A percentile compares a stretch with the other conserved stretches of the same genome.
Conservation (phyloP, 2,888 invertebrate species). For the Yponomeuta malinellus region DNA sequence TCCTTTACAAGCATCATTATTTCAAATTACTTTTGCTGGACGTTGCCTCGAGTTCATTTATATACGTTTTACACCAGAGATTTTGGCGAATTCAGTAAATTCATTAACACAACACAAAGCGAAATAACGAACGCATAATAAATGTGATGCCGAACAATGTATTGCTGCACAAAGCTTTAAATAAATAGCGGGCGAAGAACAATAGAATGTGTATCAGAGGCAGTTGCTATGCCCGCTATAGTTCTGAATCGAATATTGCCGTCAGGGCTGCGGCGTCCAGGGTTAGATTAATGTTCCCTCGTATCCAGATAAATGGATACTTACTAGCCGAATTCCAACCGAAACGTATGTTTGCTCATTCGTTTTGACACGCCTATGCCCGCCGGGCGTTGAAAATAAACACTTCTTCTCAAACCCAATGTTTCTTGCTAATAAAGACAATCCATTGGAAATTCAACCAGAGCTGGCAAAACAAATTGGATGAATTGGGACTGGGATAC, state of each 20-base stretch:
- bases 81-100: background rate
- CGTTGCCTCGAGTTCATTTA: background rate
- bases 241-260: conserved; percentile 19
- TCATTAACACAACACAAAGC: background rate
- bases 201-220: background rate
- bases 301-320: conserved; percentile 39
- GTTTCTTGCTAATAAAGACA: background rate
- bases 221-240: background rate
- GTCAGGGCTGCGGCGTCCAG: conserved; percentile 22
- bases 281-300: conserved; percentile 46
- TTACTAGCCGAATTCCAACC: conserved; percentile 23
- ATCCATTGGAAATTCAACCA: background rate
- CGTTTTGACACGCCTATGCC: background rate
- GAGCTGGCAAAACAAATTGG: conserved; percentile 20
- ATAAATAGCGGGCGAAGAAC: conserved; percentile 4
- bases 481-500: conserved; percentile 18
- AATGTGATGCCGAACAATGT: background rate
- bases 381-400: background rate
- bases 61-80: background rate
- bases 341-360: conserved; percentile 25
- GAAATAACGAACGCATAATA: background rate
- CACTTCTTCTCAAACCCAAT: background rate
- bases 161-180: background rate
- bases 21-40: background rate
- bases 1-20: background rate